Conservation (phyloP, 1,140 invertebrate genomes). For the Eulimnadia texana region DNA sequence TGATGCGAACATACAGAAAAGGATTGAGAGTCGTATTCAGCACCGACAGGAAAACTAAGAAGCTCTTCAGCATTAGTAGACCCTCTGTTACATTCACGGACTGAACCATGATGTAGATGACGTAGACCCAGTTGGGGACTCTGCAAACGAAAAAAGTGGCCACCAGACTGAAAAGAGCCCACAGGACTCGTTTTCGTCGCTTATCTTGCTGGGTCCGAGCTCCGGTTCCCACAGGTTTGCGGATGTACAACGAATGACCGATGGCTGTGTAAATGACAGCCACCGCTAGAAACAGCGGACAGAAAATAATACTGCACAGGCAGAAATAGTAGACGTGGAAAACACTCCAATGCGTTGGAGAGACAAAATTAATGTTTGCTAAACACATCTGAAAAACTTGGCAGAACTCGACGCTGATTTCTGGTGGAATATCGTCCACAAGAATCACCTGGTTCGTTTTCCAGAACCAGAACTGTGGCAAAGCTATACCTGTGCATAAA, state of each 20-base stretch:
- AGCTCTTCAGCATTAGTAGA: conserved; percentile 4
- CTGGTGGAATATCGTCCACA: conserved; percentile 4
- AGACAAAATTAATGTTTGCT: not conserved
- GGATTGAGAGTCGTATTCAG: conserved; percentile 15
- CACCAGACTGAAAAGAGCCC: conserved; percentile 9
- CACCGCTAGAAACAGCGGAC: conserved; percentile 4
- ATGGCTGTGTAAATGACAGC: conserved; percentile 12
- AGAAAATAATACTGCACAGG: not conserved
- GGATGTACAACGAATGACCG: conserved; percentile 14
- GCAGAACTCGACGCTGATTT: conserved; percentile 7
- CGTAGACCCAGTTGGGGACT: conserved; percentile 15
- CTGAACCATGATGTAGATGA: conserved; percentile 4
- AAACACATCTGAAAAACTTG: not conserved
- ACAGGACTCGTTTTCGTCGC: conserved; percentile 11
- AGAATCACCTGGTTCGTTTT: not conserved
- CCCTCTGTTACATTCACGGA: not conserved
- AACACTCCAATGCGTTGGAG: not conserved
- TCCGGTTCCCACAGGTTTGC: conserved; percentile 10
- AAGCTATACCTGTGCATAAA: not conserved
- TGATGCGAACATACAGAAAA: conserved; percentile 14
- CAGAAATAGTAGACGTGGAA: not conserved
- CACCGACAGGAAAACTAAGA: conserved; percentile 12
- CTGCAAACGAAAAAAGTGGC: conserved; percentile 11
- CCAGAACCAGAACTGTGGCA: conserved; percentile 2
- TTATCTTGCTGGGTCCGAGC: not conserved